Evolutionary conservation across 1,140 invertebrate species (phyloP), one percentile per base, ranked within the genome.

Genomic region (Drosophila azteca): DNA sequence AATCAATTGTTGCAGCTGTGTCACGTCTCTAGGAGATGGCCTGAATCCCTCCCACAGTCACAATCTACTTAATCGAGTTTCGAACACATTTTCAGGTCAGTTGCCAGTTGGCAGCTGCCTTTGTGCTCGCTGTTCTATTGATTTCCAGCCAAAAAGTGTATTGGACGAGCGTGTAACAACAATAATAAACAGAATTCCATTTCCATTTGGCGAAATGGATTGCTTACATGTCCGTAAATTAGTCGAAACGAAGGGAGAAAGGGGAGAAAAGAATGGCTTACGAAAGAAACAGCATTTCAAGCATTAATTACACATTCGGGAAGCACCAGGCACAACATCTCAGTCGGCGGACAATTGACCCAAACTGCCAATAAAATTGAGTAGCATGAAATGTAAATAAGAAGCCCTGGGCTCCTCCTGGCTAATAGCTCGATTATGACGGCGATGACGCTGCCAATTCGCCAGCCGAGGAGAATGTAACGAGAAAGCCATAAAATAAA

Each of bases 401-500:
- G 74, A 88, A 72, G 66, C 65, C 65, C 55, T 82, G 66, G 53
- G 49, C 39, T 75, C 54, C n/a, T 74, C 46, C 39, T 74, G 44
- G 67, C 78, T 87, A 87, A 87, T 87, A 83, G 83, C 64, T 69
- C 76, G 83, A 88, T 87, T 87, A 88, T 88, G 74, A 79, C 44
- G 51, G 64, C 71, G 63, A 87, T 87, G 83, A 87, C 83, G 83
- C 62, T 87, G 84, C 84, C 79, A 83, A 70, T 88, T 88, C 63
- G 66, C 61, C 64, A 6, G 45, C 20, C 9, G 69, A 51, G 81
- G 63, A 69, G 57, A 71, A 35, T 76, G 76, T 83, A 87, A 87
- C 88, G 83, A 89, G 83, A 89, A 89, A 87, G 83, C 79, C 64
- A 87, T 87, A 77, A 88, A 88, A 88, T 87, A 87, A 87, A 87